A percentile compares a stretch with the other conserved stretches of the same genome.
phyloP scores from a whole-genome alignment of 1,140 invertebrate species.

The Bombyx mori region DNA sequence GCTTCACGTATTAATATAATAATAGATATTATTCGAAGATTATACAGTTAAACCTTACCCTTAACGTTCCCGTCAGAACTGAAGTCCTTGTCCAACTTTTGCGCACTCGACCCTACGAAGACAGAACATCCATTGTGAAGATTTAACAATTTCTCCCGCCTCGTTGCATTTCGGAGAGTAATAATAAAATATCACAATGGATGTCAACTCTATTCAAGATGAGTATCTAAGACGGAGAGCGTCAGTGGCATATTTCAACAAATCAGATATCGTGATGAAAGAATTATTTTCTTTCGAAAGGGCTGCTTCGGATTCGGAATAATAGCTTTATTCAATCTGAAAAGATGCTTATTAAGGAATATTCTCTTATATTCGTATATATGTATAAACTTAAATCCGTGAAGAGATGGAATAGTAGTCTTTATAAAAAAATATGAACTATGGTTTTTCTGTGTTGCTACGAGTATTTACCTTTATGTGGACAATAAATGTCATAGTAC shows the following conservation, averaged over 20 bases:
- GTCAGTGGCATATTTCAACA: conserved; percentile 60
- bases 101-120: conserved; percentile 54
- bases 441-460: no score
- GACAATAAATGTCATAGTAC: no score
- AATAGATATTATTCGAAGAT: conserved; percentile 25
- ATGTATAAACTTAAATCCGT: no score
- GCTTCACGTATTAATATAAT: no score
- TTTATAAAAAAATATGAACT: no score
- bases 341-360: conserved; percentile 10
- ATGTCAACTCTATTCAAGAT: conserved; percentile 66
- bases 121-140: conserved; percentile 59
- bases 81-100: conserved; percentile 55
- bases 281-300: conserved; percentile 48
- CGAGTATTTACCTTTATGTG: no score
- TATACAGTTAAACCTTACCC: conserved; percentile 47
- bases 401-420: no score
- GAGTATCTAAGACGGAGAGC: conserved; percentile 61
- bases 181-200: conserved; percentile 70
- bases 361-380: conserved; percentile 9
- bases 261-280: conserved; percentile 48
- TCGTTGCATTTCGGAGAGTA: conserved; percentile 60
- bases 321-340: conserved; percentile 20
- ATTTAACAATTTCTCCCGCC: conserved; percentile 63
- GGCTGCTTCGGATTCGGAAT: conserved; percentile 37
- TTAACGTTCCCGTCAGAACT: conserved; percentile 34